Base-by-base conservation (phyloP, 53 echinoderm and acorn worm species). In the Holothuria scabra region DNA sequence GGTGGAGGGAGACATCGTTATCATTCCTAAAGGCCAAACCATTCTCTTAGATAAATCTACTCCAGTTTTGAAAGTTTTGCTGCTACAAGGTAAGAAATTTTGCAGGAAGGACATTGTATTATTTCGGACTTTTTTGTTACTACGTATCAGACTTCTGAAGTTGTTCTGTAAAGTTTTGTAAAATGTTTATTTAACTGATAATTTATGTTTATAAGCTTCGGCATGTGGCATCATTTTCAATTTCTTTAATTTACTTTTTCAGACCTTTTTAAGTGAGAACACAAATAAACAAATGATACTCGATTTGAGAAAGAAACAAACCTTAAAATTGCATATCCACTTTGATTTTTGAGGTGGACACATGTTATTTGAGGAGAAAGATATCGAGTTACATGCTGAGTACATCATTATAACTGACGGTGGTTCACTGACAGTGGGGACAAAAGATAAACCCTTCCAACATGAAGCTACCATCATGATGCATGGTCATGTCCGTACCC, bases 381-480 rank as follows among this genome's bases (percentile, higher is more conserved):
- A 93, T 59, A 82, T 95, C 10, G 91, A 91, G 57, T 72, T 95
- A 23, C 88, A 91, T 52, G 91, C 96, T 7, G 91, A 95, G 63
- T 90, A 95, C 71, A 93, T 95, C 84, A 72, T 95, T 70, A 85
- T 95, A 65, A 88, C 90, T 0, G 91, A 95, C 13, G 91, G 85
- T 12, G 96, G 96, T 19, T 66, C 82, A 19, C 69, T 95, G 26
- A 83, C 91, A 10, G 84, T 95, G 3, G 93, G 95, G 21, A 93
- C 95, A 0, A 85, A 93, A 58, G 95, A 95, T 28, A 87, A 93
- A 71, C 95, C 93, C 8, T 95, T 93, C 67, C 89, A 93, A 48
- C 95, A 95, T 65, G 65, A 93, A 74, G 95, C 88, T 14, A 95
- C 89, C 64, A 89, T 95, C 55, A 91, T 86, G 78, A 79, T 95